Conservation (phyloP, 2,888 invertebrate genomes). For the Bombylius major region DNA sequence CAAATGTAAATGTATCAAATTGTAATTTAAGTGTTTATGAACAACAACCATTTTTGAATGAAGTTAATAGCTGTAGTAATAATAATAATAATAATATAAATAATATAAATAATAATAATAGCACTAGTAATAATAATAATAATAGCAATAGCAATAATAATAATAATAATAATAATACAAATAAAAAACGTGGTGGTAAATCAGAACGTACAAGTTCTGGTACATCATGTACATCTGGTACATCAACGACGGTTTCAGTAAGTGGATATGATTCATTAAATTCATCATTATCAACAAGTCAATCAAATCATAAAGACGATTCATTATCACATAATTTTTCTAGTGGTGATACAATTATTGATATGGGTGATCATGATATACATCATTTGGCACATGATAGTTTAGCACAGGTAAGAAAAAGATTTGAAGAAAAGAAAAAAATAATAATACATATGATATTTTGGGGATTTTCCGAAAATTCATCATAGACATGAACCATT, state of each 20-base stretch:
- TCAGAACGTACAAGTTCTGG: slow-evolving; percentile 10
- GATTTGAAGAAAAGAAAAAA: neutral
- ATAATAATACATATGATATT: too few species aligned
- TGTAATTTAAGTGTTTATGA: slow-evolving; percentile 20
- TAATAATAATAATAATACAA: neutral
- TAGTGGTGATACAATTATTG: slow-evolving; percentile 36
- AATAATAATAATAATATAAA: neutral
- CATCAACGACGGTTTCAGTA: slow-evolving; percentile 6
- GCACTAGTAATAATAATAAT: neutral
- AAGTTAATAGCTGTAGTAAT: slow-evolving; percentile 10
- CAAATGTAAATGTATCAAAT: slow-evolving; percentile 41
- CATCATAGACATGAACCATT: too few species aligned
- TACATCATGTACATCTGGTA: slow-evolving; percentile 3
- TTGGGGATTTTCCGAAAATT: neutral
- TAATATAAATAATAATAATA: neutral
- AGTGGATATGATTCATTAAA: slow-evolving; percentile 4
- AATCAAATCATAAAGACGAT: slow-evolving; percentile 1
- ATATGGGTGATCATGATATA: slow-evolving; percentile 28
- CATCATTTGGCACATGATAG: slow-evolving; percentile 11
- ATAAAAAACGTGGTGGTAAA: slow-evolving; percentile 2
- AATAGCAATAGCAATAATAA: neutral
- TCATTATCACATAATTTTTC: neutral
- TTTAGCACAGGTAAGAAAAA: slow-evolving; percentile 8
- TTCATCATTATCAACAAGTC: neutral
- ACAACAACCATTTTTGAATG: slow-evolving; percentile 19